These are phyloP conservation scores for Corythoichthys intestinalis DNA, from an alignment of 2,113 vertebrate species.

Conservation along the genomic window DNA sequence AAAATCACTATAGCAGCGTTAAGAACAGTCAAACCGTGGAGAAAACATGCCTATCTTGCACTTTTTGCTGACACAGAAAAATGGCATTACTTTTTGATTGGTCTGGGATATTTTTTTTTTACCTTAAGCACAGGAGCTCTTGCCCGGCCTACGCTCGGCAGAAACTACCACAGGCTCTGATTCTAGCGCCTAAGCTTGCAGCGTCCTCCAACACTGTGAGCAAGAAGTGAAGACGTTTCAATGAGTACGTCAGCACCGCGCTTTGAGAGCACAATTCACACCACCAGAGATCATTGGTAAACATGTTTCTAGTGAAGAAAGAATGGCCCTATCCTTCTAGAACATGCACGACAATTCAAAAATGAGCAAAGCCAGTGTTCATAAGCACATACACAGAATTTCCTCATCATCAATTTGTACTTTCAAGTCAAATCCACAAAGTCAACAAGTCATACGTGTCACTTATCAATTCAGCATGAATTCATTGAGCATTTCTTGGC, in stretches of 20 bases:
- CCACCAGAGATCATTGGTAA: constrained; percentile 47
- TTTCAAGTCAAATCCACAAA: constrained; percentile 5
- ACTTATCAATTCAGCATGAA: constrained; percentile 35
- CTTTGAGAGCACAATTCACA: constrained; percentile 62
- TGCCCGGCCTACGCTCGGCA: constrained; percentile 97
- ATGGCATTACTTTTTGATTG: constrained; percentile 2
- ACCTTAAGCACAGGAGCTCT: constrained; percentile 98
- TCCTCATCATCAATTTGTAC: constrained; percentile 34
- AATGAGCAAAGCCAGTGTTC: background rate
- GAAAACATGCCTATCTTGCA: constrained; percentile 56
- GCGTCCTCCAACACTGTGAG: constrained; percentile 99
- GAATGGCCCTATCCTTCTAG: constrained; percentile 43
- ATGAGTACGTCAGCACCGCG: constrained; percentile 65
- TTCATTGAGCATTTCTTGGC: constrained; percentile 60
- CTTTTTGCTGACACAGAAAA: constrained; percentile 62
- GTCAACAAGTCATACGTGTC: constrained; percentile 32
- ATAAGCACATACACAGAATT: constrained; percentile 25
- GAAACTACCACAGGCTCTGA: constrained; percentile 99
- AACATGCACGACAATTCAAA: constrained; percentile 61
- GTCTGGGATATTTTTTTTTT: constrained; percentile 42
- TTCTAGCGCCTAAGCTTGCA: constrained; percentile 98
- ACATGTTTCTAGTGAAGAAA: constrained; percentile 8
- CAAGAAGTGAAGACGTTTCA: constrained; percentile 96
- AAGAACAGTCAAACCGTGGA: constrained; percentile 32
- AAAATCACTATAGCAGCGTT: constrained; percentile 37